A percentile compares a stretch with the other conserved stretches of the same genome.
Conservation (phyloP, 1,140 invertebrate genomes). For the Wasmannia auropunctata region DNA sequence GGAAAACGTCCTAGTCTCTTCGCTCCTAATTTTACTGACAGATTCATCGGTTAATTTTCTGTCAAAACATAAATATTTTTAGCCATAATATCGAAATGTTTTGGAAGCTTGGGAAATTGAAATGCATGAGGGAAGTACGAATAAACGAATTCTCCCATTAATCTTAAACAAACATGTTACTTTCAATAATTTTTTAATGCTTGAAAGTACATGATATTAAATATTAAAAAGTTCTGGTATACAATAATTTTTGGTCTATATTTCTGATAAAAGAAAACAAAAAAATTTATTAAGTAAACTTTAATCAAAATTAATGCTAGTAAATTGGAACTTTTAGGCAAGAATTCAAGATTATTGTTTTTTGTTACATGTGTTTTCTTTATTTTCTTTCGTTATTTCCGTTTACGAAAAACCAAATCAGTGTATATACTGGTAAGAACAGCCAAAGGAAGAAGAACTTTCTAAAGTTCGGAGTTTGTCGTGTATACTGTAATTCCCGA, state of each 20-base stretch:
- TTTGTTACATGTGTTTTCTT: neutral
- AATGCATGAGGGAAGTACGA: too few relatives aligned
- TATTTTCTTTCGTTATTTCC: neutral
- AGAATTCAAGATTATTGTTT: neutral
- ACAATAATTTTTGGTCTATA: neutral
- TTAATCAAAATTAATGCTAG: neutral
- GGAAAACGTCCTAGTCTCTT: slow-evolving; percentile 3
- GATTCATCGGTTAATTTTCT: neutral
- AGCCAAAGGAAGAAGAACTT: neutral
- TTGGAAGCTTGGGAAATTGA: neutral
- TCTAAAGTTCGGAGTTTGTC: neutral
- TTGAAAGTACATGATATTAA: neutral
- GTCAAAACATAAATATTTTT: neutral
- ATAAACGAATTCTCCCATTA: neutral
- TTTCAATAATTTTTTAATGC: neutral
- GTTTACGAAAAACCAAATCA: neutral
- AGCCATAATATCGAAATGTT: neutral
- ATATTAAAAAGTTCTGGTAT: neutral
- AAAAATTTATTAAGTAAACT: neutral
- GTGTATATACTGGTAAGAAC: neutral
- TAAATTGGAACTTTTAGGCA: neutral
- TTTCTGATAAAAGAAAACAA: neutral
- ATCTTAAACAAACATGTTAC: neutral
- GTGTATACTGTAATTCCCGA: neutral
- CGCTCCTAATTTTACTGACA: slow-evolving; percentile 6